Conservation (phyloP, 2,888 invertebrate genomes). For the Temnothorax unifasciatus region DNA sequence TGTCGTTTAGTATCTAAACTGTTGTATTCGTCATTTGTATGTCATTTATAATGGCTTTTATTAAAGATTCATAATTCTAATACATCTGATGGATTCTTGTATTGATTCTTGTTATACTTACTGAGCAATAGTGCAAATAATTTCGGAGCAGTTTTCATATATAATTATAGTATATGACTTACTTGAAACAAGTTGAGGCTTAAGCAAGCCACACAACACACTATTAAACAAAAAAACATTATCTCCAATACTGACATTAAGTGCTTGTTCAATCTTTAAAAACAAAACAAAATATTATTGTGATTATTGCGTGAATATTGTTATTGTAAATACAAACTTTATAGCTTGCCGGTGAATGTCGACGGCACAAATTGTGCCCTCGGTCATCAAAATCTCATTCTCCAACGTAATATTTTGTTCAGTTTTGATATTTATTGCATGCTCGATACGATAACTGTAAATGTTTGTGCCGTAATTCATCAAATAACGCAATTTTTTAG, state of each 20-base stretch:
- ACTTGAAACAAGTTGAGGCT: background rate
- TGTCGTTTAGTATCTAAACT: background rate
- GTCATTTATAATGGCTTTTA: background rate
- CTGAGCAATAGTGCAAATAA: background rate
- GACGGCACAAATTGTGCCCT: background rate
- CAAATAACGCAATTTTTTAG: background rate
- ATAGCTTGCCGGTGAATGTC: constrained; percentile 13
- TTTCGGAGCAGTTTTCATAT: background rate
- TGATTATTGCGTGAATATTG: background rate
- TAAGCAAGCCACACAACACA: background rate
- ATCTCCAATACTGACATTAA: background rate
- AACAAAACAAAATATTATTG: background rate
- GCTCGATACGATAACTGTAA: constrained; percentile 4
- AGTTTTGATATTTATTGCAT: background rate
- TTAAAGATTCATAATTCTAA: background rate
- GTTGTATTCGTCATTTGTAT: background rate
- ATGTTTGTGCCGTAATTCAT: background rate
- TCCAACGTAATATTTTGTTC: background rate
- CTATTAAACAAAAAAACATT: background rate
- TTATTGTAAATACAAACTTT: background rate
- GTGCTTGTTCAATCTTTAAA: background rate
- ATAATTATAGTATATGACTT: background rate
- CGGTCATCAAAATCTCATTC: background rate
- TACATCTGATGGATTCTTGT: background rate
- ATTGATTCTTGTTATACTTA: background rate